A percentile compares a stretch with the other conserved stretches of the same genome.
phyloP scores from a whole-genome alignment of 1,140 invertebrate genomes.

The Bombus picipes region DNA sequence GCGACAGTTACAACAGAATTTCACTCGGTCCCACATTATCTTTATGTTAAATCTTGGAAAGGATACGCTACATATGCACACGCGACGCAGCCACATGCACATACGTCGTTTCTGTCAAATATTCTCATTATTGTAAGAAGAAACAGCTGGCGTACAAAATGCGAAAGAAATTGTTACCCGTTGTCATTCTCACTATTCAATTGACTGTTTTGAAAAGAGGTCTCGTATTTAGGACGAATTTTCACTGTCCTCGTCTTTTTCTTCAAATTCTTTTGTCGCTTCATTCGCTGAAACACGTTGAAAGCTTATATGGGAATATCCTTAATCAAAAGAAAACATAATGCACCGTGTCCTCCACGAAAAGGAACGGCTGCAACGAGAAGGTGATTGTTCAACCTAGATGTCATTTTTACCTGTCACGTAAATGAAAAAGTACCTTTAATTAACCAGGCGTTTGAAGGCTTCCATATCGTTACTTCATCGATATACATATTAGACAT shows the following conservation, averaged over 20 bases:
- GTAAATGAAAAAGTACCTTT: neutral
- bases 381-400: neutral
- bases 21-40: neutral
- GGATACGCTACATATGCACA: neutral
- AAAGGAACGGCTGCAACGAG: neutral
- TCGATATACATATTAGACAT: neutral
- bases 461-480: neutral
- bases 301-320: neutral
- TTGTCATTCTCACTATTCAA: neutral
- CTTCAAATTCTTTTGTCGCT: neutral
- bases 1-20: slow-evolving; percentile 5
- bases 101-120: neutral
- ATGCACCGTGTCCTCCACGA: neutral
- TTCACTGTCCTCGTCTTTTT: neutral
- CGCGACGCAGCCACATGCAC: neutral
- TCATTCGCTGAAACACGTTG: neutral
- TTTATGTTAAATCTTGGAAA: neutral
- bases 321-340: neutral
- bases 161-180: neutral
- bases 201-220: neutral
- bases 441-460: neutral
- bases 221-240: neutral
- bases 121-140: slow-evolving; percentile 14
- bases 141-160: neutral
- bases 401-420: neutral